Evolutionary conservation across 1,140 invertebrate species (phyloP).

Genomic region (Drosophila athabasca): DNA sequence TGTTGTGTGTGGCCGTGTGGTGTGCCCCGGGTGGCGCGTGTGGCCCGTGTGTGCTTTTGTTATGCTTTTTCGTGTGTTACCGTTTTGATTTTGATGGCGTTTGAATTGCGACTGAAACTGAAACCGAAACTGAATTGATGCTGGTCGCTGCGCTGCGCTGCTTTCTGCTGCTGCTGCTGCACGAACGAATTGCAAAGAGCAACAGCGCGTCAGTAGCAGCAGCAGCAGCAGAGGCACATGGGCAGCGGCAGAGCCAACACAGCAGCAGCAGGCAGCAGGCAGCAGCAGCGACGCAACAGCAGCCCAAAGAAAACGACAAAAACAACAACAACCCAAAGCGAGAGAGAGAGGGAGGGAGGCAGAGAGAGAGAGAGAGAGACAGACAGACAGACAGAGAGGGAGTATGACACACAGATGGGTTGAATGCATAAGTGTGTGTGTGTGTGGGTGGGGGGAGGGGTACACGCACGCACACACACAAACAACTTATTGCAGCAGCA

Average conservation of each 20-base stretch:
- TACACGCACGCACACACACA: conserved; percentile 30
- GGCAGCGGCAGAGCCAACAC: neutral
- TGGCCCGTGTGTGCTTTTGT: conserved; percentile 46
- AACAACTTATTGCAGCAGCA: conserved; percentile 27
- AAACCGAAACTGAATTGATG: conserved; percentile 74
- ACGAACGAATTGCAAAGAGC: conserved; percentile 36
- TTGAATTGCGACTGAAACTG: conserved; percentile 81
- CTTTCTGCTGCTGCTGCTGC: conserved; percentile 12
- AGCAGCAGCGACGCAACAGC: conserved; percentile 21
- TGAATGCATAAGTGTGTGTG: no score
- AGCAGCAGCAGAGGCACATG: conserved; percentile 26
- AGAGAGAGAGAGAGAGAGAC: no score
- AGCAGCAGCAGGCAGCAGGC: conserved; percentile 18
- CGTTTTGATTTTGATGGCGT: conserved; percentile 82
- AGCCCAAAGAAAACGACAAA: conserved; percentile 49
- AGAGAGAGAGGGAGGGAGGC: no score
- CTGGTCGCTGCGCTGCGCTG: conserved; percentile 17
- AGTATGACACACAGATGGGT: no score
- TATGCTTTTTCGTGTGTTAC: conserved; percentile 65
- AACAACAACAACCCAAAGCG: conserved; percentile 17
- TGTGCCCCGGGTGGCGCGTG: neutral
- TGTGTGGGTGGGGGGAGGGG: conserved; percentile 17
- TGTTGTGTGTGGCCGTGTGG: neutral
- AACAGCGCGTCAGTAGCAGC: conserved; percentile 22
- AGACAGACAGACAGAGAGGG: no score